Base-by-base conservation (phyloP, 1,140 invertebrate species). In the Subanguina moxae region DNA sequence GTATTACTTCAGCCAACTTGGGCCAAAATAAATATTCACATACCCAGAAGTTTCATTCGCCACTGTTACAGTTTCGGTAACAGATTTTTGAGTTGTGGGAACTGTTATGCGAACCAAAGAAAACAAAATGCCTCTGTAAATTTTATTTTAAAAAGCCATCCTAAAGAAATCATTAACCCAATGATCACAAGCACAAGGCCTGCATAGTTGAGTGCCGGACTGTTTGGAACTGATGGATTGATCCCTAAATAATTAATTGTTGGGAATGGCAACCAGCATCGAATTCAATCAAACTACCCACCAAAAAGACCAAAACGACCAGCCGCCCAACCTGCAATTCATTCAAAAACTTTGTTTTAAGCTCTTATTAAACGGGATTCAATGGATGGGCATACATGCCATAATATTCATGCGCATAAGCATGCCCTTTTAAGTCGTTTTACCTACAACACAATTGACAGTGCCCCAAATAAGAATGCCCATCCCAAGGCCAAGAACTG, bases 271-370 rank as follows among this genome's bases (percentile, higher is more conserved):
- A 21, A 19, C 3, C n/a, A 52, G 3, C 48, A 21, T 52, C 48
- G 23, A 19, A 52, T 21, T 15, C 3, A 52, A 3, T 8, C n/a
- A 25, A 21, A 52, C 3, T 8, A 52, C 48, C 11, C 23, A 52
- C 83, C 84, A 79, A 85, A 84, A 63, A 80, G 75, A 8, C 83
- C 84, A 80, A 84, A 85, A 80, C 83, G 83, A 52, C 84, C 84
- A 65, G 77, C 82, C 9, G 83, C 83, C 85, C 85, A 86, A 8
- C 80, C 80, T 25, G 81, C 64, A 21, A n/a, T n/a, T n/a, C n/a
- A n/a, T n/a, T n/a, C n/a, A n/a, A n/a, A n/a, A n/a, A 69, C n/a
- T n/a, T n/a, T n/a, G n/a, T n/a, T n/a, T n/a, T n/a, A n/a, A n/a
- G n/a, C n/a, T n/a, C n/a, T n/a, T n/a, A n/a, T n/a, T n/a, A n/a